Evolutionary conservation across 2,797 vertebrate species (phyloP), one percentile per base, ranked within the genome.

Genomic region (Cetoscarus ocellatus): DNA sequence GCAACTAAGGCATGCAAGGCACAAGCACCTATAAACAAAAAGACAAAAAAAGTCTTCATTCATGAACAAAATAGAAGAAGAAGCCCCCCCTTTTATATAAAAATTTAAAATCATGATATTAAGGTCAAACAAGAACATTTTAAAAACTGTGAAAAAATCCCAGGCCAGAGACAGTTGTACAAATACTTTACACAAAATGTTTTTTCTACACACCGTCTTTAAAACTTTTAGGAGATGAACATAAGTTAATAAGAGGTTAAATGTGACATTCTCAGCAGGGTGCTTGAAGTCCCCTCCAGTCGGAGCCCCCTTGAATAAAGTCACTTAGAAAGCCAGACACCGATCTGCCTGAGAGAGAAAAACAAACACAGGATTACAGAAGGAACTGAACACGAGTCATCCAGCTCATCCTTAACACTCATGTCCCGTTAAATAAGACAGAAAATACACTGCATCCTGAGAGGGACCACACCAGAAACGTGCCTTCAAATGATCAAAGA

Each of bases 181-280:
- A 96, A 94, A 96, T 94, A 96, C 95, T 95, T 95, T 96, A 96
- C 91, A 95, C 86, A 92, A 93, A 93, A 89, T 89, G 82, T 83
- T 90, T 86, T 90, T 89, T 92, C 93, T 94, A 94, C 94, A 95
- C 91, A 95, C 90, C 90, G 83, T 87, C 80, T 79, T 90, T 90
- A 92, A 94, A 97, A 96, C 94, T 91, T 92, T 96, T 94, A 91
- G 95, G n/a, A 95, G 94, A 96, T 93, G 94, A 96, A 91, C 91
- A 93, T 93, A 94, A 94, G 90, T 97, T 97, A 97, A 97, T 96
- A 97, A 96, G 95, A 94, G 92, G 94, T 95, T 95, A 96, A 95
- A 97, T 96, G 95, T 94, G 95, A 94, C 93, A 93, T 94, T 94
- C 93, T 91, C 73, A 88, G 94, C 90, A 94, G 91, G 92, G 86